Evolutionary conservation across 2,888 invertebrate genomes (phyloP).

Genomic region (Pandemis corylana): DNA sequence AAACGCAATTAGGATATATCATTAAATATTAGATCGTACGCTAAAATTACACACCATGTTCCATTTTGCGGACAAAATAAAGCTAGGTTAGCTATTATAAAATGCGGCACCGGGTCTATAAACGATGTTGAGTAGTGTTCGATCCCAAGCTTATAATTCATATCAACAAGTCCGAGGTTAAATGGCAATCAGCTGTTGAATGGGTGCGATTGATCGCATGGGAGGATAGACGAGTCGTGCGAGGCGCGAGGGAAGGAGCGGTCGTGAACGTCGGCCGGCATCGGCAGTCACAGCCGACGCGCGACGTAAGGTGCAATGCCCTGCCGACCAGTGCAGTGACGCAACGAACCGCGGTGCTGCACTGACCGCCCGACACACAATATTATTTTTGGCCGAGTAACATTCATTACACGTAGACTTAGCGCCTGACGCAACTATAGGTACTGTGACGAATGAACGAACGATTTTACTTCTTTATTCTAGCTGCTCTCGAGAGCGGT

Average conservation of each 20-base stretch:
- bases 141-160: conserved; percentile 34
- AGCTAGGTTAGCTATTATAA: conserved; percentile 18
- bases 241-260: conserved; percentile 54
- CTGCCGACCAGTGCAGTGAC: conserved; percentile 76
- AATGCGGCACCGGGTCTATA: conserved; percentile 28
- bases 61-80: conserved; percentile 6
- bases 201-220: conserved; percentile 66
- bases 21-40: neutral
- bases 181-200: conserved; percentile 77
- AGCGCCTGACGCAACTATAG: conserved; percentile 51
- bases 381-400: conserved; percentile 78
- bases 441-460: conserved; percentile 63
- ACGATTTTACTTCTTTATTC: conserved; percentile 59
- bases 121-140: conserved; percentile 30
- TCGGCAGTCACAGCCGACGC: conserved; percentile 45
- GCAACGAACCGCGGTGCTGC: conserved; percentile 74
- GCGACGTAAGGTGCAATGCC: conserved; percentile 78
- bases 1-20: neutral
- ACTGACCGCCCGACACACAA: conserved; percentile 67
- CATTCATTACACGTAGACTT: conserved; percentile 69
- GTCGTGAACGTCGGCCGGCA: conserved; percentile 47
- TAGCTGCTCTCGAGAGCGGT: conserved; percentile 51
- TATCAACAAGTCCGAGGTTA: conserved; percentile 49
- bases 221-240: conserved; percentile 54
- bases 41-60: neutral